Evolutionary conservation across 1,140 invertebrate species (phyloP).

Genomic region (Stenopsyche tienmushanensis): DNA sequence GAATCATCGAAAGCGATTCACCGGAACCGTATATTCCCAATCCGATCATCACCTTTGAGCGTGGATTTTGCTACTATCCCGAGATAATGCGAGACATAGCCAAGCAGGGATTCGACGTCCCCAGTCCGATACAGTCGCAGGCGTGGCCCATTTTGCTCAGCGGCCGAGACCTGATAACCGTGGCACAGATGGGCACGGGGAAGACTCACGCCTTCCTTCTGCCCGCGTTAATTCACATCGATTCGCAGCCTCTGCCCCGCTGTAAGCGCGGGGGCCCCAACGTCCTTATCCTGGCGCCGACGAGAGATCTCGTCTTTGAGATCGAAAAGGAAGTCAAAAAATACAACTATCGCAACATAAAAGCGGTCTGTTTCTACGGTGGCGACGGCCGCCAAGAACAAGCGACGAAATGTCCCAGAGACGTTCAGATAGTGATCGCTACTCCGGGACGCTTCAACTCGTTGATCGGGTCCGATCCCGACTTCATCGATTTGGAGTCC

Average conservation of each 20-base stretch:
- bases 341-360: slow-evolving; percentile 81
- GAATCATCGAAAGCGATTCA: slow-evolving; percentile 24
- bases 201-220: slow-evolving; percentile 89
- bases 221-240: slow-evolving; percentile 88
- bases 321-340: slow-evolving; percentile 88
- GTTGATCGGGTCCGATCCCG: slow-evolving; percentile 63
- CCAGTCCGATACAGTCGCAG: slow-evolving; percentile 90
- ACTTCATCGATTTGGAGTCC: slow-evolving; percentile 67
- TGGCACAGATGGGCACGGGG: slow-evolving; percentile 91
- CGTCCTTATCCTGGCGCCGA: slow-evolving; percentile 85
- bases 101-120: slow-evolving; percentile 77
- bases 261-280: slow-evolving; percentile 74
- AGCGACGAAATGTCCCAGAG: slow-evolving; percentile 66
- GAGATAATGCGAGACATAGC: slow-evolving; percentile 81
- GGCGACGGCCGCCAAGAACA: slow-evolving; percentile 77
- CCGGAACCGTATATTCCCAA: slow-evolving; percentile 65
- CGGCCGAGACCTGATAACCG: slow-evolving; percentile 88
- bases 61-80: slow-evolving; percentile 80
- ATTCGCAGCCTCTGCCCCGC: slow-evolving; percentile 70
- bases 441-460: slow-evolving; percentile 89
- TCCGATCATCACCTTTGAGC: slow-evolving; percentile 79
- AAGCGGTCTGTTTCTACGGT: slow-evolving; percentile 85
- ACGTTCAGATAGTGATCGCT: slow-evolving; percentile 86
- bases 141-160: slow-evolving; percentile 85
- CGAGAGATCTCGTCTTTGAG: slow-evolving; percentile 86